Conservation (phyloP, 2,113 vertebrate species). For the Empidonax traillii region DNA sequence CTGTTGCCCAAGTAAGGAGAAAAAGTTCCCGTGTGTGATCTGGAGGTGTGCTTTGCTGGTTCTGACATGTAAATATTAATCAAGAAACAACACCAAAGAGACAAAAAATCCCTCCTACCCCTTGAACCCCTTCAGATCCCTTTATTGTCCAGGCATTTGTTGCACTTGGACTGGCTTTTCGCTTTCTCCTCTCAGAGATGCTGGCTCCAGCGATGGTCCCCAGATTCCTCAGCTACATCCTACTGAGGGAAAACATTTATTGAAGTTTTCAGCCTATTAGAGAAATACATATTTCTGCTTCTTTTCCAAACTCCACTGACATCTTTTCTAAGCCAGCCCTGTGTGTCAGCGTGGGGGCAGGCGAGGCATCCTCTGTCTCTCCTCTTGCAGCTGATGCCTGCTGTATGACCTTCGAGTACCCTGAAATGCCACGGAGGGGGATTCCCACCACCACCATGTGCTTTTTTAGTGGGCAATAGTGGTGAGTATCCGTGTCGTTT, state of each 20-base stretch:
- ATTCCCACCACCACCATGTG: not conserved
- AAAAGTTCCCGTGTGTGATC: not conserved
- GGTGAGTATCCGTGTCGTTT: fast-evolving
- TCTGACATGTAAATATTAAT: constrained; percentile 42
- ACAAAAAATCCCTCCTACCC: not conserved
- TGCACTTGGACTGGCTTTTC: constrained; percentile 57
- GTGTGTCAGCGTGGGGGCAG: not conserved
- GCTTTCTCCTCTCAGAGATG: constrained; percentile 39
- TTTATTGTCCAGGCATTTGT: constrained; percentile 51
- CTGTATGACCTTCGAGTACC: not conserved
- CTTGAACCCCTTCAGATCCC: constrained; percentile 16
- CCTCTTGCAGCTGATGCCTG: not conserved
- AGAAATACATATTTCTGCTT: constrained; percentile 65
- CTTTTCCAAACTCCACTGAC: constrained; percentile 37
- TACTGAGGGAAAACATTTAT: constrained; percentile 72
- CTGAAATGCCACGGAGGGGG: not conserved
- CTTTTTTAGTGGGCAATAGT: not conserved
- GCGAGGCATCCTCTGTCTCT: not conserved
- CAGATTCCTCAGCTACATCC: constrained; percentile 65
- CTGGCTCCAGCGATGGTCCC: constrained; percentile 44
- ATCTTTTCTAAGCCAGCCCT: constrained; percentile 8
- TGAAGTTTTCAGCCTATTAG: constrained; percentile 64
- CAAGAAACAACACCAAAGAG: not conserved
- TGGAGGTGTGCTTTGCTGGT: constrained; percentile 21
- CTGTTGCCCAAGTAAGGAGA: constrained; percentile 44